Evolutionary conservation across 2,797 vertebrate genomes (phyloP).

Genomic region (Odontamblyopus rebecca): DNA sequence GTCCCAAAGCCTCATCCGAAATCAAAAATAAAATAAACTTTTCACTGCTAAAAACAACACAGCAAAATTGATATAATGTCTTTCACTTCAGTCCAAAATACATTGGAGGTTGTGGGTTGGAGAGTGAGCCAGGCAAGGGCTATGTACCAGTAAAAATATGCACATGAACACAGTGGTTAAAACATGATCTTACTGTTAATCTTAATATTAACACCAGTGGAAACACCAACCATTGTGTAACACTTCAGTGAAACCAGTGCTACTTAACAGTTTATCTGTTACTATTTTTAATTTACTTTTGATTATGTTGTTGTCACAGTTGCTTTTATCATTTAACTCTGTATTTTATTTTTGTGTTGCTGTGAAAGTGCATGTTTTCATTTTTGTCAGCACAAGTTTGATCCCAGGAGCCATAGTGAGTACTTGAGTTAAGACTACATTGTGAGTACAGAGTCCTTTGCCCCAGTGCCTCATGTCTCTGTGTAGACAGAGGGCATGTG

Average conservation of each 20-base stretch:
- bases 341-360: background rate
- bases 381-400: background rate
- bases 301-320: background rate
- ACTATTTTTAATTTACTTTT: background rate
- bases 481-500: slow-evolving; percentile 95
- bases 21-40: slow-evolving; percentile 30
- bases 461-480: slow-evolving; percentile 82
- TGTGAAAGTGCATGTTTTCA: slow-evolving; percentile 1
- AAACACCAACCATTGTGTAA: background rate
- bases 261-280: background rate
- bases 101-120: slow-evolving; percentile 41
- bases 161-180: slow-evolving; percentile 14
- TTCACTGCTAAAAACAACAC: slow-evolving; percentile 71
- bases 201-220: background rate
- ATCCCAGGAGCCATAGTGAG: background rate
- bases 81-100: slow-evolving; percentile 67
- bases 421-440: background rate
- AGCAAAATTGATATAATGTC: slow-evolving; percentile 75
- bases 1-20: slow-evolving; percentile 38
- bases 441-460: slow-evolving; percentile 24
- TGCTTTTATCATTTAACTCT: background rate
- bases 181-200: background rate
- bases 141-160: slow-evolving; percentile 15
- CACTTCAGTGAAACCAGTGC: background rate
- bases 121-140: slow-evolving; percentile 13